phyloP scores from a whole-genome alignment of 2,797 vertebrate species.

The Ispidina picta region DNA sequence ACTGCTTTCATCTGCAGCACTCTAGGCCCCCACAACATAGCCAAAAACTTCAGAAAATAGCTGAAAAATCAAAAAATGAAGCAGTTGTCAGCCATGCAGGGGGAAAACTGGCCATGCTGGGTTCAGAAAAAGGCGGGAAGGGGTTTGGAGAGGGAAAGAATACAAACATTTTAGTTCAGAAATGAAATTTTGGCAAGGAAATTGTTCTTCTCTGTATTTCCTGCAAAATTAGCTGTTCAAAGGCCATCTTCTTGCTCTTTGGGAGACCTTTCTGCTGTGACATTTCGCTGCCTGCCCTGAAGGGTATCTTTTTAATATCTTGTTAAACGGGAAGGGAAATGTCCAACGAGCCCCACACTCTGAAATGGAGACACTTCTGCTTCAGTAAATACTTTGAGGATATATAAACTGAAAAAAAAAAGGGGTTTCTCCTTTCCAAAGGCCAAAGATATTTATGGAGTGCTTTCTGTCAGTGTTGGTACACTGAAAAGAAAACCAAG shows the following conservation, averaged over 20 bases:
- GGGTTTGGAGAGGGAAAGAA: neutral
- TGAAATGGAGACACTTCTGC: constrained; percentile 42
- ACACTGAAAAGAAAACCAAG: neutral
- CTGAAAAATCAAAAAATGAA: neutral
- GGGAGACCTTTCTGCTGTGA: constrained; percentile 22
- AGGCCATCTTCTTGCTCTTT: constrained; percentile 23
- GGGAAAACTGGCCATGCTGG: neutral
- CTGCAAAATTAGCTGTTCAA: constrained; percentile 32
- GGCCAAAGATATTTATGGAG: constrained; percentile 39
- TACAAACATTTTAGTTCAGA: neutral
- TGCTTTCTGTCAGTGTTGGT: neutral
- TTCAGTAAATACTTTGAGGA: constrained; percentile 49
- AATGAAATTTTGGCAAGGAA: neutral
- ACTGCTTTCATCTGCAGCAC: neutral
- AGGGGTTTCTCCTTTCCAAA: constrained; percentile 22
- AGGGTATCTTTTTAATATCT: constrained; percentile 57
- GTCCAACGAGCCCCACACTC: neutral
- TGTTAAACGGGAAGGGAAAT: constrained; percentile 25
- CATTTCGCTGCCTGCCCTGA: constrained; percentile 40
- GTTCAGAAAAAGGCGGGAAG: neutral
- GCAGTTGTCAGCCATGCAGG: neutral
- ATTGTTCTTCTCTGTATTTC: neutral
- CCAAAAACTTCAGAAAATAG: neutral
- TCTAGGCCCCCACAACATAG: neutral
- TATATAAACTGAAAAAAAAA: constrained; percentile 1